These are phyloP conservation scores for Marmota flaviventris DNA, from an alignment of 2,113 vertebrate species.

Conservation along the genomic window DNA sequence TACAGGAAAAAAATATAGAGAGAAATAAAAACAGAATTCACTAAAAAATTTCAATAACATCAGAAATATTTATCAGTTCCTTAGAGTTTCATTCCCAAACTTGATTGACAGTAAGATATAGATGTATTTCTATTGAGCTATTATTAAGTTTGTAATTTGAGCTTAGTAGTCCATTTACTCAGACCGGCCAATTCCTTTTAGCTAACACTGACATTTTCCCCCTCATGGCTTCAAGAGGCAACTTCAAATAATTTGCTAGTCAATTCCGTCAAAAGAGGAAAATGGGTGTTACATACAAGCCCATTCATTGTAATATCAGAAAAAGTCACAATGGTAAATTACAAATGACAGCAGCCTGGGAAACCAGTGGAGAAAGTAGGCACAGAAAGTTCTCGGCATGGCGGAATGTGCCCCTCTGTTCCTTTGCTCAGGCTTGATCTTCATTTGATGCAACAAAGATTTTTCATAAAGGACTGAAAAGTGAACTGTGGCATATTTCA, in stretches of 20 bases:
- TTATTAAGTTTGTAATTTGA: neutral
- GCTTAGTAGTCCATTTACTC: neutral
- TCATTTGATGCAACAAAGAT: neutral
- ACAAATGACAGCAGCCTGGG: neutral
- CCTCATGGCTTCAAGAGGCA: neutral
- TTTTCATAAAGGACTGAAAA: neutral
- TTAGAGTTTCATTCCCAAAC: conserved; percentile 20
- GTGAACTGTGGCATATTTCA: neutral
- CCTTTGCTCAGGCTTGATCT: neutral
- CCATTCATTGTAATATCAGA: conserved; percentile 34
- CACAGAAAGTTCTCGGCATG: neutral
- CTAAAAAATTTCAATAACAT: neutral
- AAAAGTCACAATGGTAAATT: neutral
- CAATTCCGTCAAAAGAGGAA: conserved; percentile 30
- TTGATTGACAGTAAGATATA: neutral
- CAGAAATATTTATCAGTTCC: neutral
- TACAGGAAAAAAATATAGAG: neutral
- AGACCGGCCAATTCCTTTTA: neutral
- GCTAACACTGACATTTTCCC: neutral
- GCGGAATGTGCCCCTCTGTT: neutral
- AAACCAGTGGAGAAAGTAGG: neutral
- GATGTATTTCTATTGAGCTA: neutral
- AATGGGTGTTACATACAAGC: neutral
- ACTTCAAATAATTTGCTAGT: conserved; percentile 45
- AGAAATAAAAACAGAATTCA: neutral